Evolutionary conservation across 2,888 invertebrate genomes (phyloP).

Genomic region (Mellilla xanthometata): DNA sequence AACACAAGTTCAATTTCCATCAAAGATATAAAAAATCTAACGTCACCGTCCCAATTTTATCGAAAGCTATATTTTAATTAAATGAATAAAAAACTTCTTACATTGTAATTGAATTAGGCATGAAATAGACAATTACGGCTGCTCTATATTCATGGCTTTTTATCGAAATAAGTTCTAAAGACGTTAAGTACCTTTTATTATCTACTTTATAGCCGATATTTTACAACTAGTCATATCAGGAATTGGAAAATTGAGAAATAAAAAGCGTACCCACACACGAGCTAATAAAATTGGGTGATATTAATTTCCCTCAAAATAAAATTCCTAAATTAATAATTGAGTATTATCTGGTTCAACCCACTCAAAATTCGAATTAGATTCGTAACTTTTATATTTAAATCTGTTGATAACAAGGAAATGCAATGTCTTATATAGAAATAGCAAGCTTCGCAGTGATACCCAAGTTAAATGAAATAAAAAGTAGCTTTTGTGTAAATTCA

Average conservation of each 20-base stretch:
- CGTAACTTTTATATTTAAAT: too few relatives aligned
- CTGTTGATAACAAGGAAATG: too few relatives aligned
- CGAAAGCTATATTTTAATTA: conserved; percentile 35
- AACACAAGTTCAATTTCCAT: conserved; percentile 38
- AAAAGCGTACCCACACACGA: conserved; percentile 11
- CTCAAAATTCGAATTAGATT: too few relatives aligned
- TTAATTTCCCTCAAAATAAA: background rate
- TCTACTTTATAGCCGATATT: conserved; percentile 12
- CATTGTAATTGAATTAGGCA: conserved; percentile 48
- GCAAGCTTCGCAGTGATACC: too few relatives aligned
- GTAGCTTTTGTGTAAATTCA: too few relatives aligned
- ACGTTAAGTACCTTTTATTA: conserved; percentile 19
- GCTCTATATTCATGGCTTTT: conserved; percentile 19
- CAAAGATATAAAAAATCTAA: conserved; percentile 32
- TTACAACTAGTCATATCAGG: background rate
- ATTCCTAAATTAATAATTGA: background rate
- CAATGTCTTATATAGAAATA: too few relatives aligned
- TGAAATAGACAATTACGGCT: conserved; percentile 43
- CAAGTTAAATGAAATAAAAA: too few relatives aligned
- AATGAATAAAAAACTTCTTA: conserved; percentile 31
- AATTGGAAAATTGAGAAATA: background rate
- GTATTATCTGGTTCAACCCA: background rate
- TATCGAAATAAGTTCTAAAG: conserved; percentile 20
- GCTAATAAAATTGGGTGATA: background rate
- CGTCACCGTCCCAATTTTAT: conserved; percentile 35